Evolutionary conservation across 1,140 invertebrate genomes (phyloP), one percentile per base, ranked within the genome.

Genomic region (Diploscapter pachys): DNA sequence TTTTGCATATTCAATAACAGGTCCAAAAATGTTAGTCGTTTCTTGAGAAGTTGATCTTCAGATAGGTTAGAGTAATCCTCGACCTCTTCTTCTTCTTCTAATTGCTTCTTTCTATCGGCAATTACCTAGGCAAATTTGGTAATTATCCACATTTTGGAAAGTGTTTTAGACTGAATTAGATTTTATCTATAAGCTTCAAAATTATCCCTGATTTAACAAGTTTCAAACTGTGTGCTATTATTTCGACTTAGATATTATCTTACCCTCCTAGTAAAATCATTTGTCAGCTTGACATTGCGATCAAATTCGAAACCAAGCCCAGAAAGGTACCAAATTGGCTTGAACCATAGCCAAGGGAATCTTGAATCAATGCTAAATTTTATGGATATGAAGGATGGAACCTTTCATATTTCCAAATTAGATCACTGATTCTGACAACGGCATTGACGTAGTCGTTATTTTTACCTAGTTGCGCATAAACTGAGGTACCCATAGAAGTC

Each of bases 11-110:
- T 92, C 52, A 97, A 89, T 80, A 97, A 87, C 68, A 96, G 88
- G 86, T 97, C 95, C 73, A 97, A 89, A 88, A 97, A 96, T 52
- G 95, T 94, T 75, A 94, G 89, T 80, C 93, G 93, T 89, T 93
- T 94, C 31, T 61, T 48, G n/a, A 76, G 52, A 59, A 31, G 13
- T 54, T 57, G 13, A 2, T 54, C 51, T 59, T 13, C 54, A 8
- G 9, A 6, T 68, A 49, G 53, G 59, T 4, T 56, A 31, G 64
- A 63, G 11, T 61, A 50, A 62, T 52, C 63, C 5, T 66, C 69
- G 57, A 52, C 56, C 66, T 11, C 31, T 11, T 11, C 31, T 54
- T 11, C 31, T 54, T 74, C 73, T 55, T 68, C 50, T 31, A 69
- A 4, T 31, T 69, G 31, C 49, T 74, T 55, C 76, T 91, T 92